Evolutionary conservation across 2,888 invertebrate species (phyloP).

Genomic region (Ornithoptera priamus): DNA sequence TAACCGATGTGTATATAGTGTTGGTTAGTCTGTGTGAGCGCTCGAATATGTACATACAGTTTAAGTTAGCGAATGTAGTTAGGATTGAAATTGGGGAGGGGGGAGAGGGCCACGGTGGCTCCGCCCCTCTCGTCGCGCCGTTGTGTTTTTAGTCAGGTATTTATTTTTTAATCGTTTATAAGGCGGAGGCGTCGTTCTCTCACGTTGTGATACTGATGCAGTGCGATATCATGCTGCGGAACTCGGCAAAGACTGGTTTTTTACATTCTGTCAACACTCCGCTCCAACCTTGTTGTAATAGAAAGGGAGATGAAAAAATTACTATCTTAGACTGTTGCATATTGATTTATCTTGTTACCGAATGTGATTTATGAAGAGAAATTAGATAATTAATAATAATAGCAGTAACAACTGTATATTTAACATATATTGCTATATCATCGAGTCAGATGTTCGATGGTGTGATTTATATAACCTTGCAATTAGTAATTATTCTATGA

Average conservation of each 20-base stretch:
- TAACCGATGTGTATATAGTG: constrained; percentile 36
- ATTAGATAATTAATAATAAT: constrained; percentile 78
- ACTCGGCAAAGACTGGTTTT: constrained; percentile 28
- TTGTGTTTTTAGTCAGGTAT: constrained; percentile 52
- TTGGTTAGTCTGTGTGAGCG: constrained; percentile 38
- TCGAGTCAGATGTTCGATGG: constrained; percentile 50
- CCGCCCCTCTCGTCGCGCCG: constrained; percentile 18
- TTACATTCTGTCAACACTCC: constrained; percentile 27
- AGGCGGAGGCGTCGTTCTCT: constrained; percentile 28
- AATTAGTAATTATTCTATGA: constrained; percentile 32
- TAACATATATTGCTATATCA: constrained; percentile 66
- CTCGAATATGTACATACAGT: constrained; percentile 59
- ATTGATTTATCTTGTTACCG: constrained; percentile 71
- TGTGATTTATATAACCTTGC: constrained; percentile 36
- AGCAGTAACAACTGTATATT: constrained; percentile 80
- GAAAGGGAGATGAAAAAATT: constrained; percentile 44
- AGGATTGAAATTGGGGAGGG: constrained; percentile 38
- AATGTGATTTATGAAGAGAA: constrained; percentile 72
- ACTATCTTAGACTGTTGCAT: constrained; percentile 55
- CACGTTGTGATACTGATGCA: constrained; percentile 37
- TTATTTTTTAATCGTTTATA: constrained; percentile 46
- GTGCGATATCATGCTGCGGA: constrained; percentile 23
- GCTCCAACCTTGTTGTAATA: constrained; percentile 22
- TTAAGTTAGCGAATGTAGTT: constrained; percentile 48
- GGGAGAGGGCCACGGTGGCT: constrained; percentile 17